Evolutionary conservation across 2,888 invertebrate species (phyloP).

Genomic region (Thecocarcelia acutangulata): DNA sequence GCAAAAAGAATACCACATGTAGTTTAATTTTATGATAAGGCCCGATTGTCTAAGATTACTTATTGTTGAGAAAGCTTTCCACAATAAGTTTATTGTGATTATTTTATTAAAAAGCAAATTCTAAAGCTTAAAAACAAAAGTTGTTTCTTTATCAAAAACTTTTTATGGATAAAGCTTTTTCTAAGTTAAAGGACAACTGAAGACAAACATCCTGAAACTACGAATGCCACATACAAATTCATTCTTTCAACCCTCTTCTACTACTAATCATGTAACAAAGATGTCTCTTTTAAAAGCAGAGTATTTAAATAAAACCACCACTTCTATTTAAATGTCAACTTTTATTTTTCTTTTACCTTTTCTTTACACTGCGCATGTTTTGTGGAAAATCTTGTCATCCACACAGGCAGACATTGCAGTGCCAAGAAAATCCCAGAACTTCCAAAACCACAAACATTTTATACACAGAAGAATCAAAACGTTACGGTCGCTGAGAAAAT

Average conservation of each 20-base stretch:
- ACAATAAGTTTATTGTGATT: too few relatives aligned
- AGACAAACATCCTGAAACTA: neutral
- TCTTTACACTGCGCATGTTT: slow-evolving; percentile 62
- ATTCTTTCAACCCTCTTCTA: slow-evolving; percentile 20
- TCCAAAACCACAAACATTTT: slow-evolving; percentile 75
- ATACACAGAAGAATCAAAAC: slow-evolving; percentile 67
- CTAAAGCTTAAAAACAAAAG: neutral
- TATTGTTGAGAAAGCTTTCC: too few relatives aligned
- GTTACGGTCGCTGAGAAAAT: slow-evolving; percentile 42
- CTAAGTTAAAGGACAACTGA: too few relatives aligned
- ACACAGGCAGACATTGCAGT: slow-evolving; percentile 64
- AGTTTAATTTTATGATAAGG: too few relatives aligned
- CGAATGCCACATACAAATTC: neutral
- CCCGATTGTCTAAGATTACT: too few relatives aligned
- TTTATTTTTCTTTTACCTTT: slow-evolving; percentile 32
- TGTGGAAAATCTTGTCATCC: slow-evolving; percentile 57
- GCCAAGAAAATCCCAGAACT: slow-evolving; percentile 71
- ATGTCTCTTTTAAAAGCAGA: slow-evolving; percentile 35
- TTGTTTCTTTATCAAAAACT: neutral
- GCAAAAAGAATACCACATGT: too few relatives aligned
- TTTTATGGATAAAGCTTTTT: neutral
- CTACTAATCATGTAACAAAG: neutral
- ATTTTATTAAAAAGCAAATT: too few relatives aligned
- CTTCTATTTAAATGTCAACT: slow-evolving; percentile 25
- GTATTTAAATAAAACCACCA: slow-evolving; percentile 43